These are phyloP conservation scores for Styela clava DNA, from an alignment of 23 tunicate genomes.

Conservation along the genomic window DNA sequence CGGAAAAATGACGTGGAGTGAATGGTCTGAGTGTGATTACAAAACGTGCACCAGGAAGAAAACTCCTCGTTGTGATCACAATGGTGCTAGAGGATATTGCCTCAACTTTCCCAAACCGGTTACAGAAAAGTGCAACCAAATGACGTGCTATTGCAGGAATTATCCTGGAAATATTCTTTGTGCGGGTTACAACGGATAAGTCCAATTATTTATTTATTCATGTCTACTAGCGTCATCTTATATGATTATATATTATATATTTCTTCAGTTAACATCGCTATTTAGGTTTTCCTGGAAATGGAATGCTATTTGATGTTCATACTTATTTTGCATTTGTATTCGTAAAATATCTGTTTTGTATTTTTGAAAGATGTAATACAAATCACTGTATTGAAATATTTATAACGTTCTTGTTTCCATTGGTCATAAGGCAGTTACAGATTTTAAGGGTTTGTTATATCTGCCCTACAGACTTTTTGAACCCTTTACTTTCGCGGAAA, in stretches of 20 bases:
- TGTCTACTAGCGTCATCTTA: too few species aligned
- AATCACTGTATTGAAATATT: not conserved
- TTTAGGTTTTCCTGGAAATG: too few species aligned
- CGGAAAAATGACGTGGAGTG: not conserved
- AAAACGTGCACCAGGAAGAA: not conserved
- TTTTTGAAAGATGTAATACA: not conserved
- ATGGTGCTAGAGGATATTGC: not conserved
- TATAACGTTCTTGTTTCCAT: too few species aligned
- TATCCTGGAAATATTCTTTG: slow-evolving; percentile 10
- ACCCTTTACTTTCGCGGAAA: too few species aligned
- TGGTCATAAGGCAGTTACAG: too few species aligned
- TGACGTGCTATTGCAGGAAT: slow-evolving; percentile 7
- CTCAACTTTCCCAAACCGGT: not conserved
- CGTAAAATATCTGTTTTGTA: not conserved
- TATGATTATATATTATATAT: too few species aligned
- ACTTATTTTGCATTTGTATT: too few species aligned
- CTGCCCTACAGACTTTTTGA: too few species aligned
- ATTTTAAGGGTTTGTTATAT: too few species aligned
- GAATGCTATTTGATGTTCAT: too few species aligned
- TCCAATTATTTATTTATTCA: too few species aligned
- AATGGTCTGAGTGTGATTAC: slow-evolving; percentile 10
- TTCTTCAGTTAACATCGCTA: too few species aligned
- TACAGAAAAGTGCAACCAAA: not conserved
- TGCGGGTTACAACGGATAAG: not conserved
- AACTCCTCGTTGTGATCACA: not conserved